Evolutionary conservation across 2,888 invertebrate genomes (phyloP).

Genomic region (Rotaria sp.): DNA sequence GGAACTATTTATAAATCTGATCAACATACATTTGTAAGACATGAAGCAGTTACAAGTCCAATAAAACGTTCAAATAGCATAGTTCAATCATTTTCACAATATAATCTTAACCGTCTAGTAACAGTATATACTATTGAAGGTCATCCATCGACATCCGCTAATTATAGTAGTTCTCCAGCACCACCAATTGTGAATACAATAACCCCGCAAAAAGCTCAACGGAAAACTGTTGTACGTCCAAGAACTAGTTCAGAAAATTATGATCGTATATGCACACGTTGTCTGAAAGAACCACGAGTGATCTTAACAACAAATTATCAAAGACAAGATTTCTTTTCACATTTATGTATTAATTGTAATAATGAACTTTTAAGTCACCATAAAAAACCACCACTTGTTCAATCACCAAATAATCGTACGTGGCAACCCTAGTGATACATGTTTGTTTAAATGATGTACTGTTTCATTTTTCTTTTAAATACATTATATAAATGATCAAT

Average conservation of each 20-base stretch:
- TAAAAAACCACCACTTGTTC: not conserved
- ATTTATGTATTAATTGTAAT: not conserved
- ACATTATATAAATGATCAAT: too few relatives aligned
- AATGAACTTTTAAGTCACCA: not conserved
- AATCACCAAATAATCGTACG: not conserved
- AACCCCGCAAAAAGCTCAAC: not conserved
- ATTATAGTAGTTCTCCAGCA: not conserved
- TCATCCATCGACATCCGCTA: too few relatives aligned
- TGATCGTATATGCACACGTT: not conserved
- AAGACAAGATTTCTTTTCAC: not conserved
- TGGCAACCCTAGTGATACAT: not conserved
- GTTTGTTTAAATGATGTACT: too few relatives aligned
- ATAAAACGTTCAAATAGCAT: not conserved
- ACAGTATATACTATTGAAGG: too few relatives aligned
- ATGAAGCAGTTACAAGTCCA: not conserved
- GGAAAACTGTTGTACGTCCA: not conserved
- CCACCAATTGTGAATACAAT: not conserved
- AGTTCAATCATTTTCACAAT: too few relatives aligned
- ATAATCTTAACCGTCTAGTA: too few relatives aligned
- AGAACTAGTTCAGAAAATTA: not conserved
- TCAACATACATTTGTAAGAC: not conserved
- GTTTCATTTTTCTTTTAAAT: too few relatives aligned
- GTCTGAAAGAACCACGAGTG: not conserved
- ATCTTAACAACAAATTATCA: not conserved
- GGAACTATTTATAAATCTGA: not conserved